Percentiles rank a stretch among this genome's conserved stretches.
Conservation (phyloP, 2,888 invertebrate genomes). For the Drosophila yooni region DNA sequence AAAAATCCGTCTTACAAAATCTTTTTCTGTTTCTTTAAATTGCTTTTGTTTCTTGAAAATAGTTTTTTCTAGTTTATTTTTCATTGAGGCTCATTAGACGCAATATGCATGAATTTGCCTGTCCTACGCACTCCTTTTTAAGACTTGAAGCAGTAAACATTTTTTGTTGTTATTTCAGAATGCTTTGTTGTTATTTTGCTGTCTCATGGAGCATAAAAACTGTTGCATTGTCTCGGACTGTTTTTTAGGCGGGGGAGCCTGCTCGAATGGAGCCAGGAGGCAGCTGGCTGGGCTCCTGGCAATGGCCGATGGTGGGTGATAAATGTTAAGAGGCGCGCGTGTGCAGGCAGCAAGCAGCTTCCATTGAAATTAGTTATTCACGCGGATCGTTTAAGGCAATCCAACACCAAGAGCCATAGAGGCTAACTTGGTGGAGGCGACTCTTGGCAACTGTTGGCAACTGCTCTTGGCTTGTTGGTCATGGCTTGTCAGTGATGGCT, state of each 20-base stretch:
- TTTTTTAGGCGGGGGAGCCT: conserved; percentile 4
- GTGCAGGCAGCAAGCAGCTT: conserved; percentile 69
- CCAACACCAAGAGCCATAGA: conserved; percentile 64
- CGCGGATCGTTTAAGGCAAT: conserved; percentile 84
- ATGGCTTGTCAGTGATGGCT: conserved; percentile 78
- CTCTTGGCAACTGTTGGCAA: conserved; percentile 19
- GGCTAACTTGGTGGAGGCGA: conserved; percentile 25
- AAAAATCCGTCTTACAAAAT: background rate
- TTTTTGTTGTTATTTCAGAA: conserved; percentile 28
- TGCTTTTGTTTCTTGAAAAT: conserved; percentile 3
- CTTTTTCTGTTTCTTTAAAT: conserved; percentile 15
- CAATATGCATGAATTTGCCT: conserved; percentile 60
- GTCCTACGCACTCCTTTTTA: conserved; percentile 77
- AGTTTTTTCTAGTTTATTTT: conserved; percentile 15
- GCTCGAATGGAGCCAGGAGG: conserved; percentile 16
- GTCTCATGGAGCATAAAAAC: conserved; percentile 52
- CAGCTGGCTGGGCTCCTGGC: conserved; percentile 38
- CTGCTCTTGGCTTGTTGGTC: conserved; percentile 60
- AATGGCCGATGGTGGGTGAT: conserved; percentile 81
- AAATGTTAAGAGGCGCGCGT: conserved; percentile 72
- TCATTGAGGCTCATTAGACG: conserved; percentile 61
- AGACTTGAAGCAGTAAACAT: conserved; percentile 25
- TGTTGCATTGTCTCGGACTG: conserved; percentile 55
- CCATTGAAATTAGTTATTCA: conserved; percentile 85
- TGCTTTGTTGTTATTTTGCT: conserved; percentile 19